A percentile compares a stretch with the other conserved stretches of the same genome.
phyloP scores from a whole-genome alignment of 2,797 vertebrate genomes.

The Bradypus variegatus region DNA sequence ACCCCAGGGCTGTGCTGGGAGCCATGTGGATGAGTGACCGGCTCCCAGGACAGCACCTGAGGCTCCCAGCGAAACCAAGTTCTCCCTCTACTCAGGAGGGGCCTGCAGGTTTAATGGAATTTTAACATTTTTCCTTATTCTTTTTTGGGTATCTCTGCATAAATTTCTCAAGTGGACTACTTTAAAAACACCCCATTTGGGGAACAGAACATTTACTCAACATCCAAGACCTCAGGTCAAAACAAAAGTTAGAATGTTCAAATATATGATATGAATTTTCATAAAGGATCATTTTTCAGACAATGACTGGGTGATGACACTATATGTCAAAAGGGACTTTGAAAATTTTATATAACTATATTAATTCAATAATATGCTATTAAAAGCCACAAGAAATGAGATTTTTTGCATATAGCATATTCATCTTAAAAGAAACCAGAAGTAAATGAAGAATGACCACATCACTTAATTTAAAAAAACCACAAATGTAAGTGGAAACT shows the following conservation, averaged over 20 bases:
- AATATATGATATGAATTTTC: not conserved
- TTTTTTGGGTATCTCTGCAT: not conserved
- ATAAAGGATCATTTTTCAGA: not conserved
- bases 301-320: rapidly evolving
- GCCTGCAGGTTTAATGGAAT: too few relatives aligned
- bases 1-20: rapidly evolving
- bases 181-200: not conserved
- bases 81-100: not conserved
- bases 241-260: not conserved
- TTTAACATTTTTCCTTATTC: not conserved
- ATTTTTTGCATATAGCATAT: rapidly evolving
- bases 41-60: not conserved
- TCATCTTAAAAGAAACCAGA: not conserved
- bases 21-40: not conserved
- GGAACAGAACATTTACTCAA: rapidly evolving
- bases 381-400: not conserved
- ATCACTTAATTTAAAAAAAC: not conserved
- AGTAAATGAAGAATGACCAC: not conserved
- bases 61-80: not conserved
- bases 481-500: not conserved
- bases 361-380: not conserved
- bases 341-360: not conserved
- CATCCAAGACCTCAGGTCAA: not conserved
- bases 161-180: not conserved
- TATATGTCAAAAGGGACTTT: not conserved